These are phyloP conservation scores for Ferdinandea cuprea DNA, from an alignment of 2,888 invertebrate species.

Conservation along the genomic window DNA sequence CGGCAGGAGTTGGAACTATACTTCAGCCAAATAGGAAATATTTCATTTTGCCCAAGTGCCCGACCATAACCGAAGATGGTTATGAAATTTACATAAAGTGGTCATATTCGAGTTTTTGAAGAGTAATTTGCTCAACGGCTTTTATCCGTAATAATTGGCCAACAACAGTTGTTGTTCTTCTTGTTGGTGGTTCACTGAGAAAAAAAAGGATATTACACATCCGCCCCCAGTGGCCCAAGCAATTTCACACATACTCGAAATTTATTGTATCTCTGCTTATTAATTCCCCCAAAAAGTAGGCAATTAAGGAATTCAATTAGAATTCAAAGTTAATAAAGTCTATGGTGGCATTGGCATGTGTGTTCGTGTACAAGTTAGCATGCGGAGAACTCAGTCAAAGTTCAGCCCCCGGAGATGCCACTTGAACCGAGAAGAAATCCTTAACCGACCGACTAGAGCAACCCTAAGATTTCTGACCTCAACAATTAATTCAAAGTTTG, in stretches of 20 bases:
- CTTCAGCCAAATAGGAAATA: conserved; percentile 8
- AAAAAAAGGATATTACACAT: conserved; percentile 43
- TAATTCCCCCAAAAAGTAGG: conserved; percentile 49
- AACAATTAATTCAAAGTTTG: conserved; percentile 74
- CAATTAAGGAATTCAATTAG: conserved; percentile 73
- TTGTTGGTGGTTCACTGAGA: not conserved
- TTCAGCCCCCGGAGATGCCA: conserved; percentile 27
- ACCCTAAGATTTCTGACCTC: conserved; percentile 66
- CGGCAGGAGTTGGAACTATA: conserved; percentile 7
- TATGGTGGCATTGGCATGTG: conserved; percentile 3
- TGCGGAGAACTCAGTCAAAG: conserved; percentile 25
- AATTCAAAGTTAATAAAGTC: conserved; percentile 72
- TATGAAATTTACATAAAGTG: conserved; percentile 65
- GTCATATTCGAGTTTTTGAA: conserved; percentile 64
- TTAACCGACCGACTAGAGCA: conserved; percentile 41
- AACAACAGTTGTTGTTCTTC: too few species aligned
- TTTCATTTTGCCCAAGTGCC: conserved; percentile 8
- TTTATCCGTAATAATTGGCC: conserved; percentile 63
- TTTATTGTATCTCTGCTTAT: conserved; percentile 62
- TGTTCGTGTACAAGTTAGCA: conserved; percentile 8
- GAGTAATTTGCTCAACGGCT: conserved; percentile 52
- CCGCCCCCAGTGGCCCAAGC: conserved; percentile 11
- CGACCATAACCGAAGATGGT: conserved; percentile 49
- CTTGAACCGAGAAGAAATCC: conserved; percentile 38
- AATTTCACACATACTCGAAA: conserved; percentile 14